Evolutionary conservation across 2,888 invertebrate species (phyloP), one percentile per base, ranked within the genome.

Genomic region (Strigamia crassipes): DNA sequence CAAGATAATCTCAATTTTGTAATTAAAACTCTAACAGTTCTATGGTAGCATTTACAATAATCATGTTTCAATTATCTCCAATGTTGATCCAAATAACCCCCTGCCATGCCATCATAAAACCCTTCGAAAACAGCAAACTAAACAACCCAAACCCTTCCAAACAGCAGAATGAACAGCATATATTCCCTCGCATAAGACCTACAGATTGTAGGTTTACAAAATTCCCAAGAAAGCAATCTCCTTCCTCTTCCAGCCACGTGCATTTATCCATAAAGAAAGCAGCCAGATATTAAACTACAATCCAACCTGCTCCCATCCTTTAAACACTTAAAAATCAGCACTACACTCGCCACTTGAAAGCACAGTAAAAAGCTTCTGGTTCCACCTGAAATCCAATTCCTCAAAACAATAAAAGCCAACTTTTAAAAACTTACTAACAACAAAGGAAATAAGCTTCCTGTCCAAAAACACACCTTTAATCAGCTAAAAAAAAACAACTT

Each of bases 291-390:
- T 56, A 56, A 56, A 56, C 56, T 56, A 56, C n/a, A 56, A 56
- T 56, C 56, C 56, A 56, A 56, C 56, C 56, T 2, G n/a, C 56
- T 56, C 56, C 18, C 56, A 56, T 18, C 18, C 56, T 56, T 56
- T n/a, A 56, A 56, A 56, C 56, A 56, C 56, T 56, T 56, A n/a
- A 56, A 56, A 56, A 56, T 56, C 56, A 56, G 18, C 56, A 56
- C 56, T 56, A 2, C 6, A 56, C 56, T 56, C 18, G 56, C 56
- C 15, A 9, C 56, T 56, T 56, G n/a, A 56, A 56, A 21, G n/a
- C 56, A 10, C 18, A 56, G 56, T 18, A 56, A 56, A 56, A 56
- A 18, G 15, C 56, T 18, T n/a, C 56, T 18, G 4, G n/a, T 46
- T 46, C 15, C 46, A 46, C n/a, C 4, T 12, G 46, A 46, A 46